A percentile compares a stretch with the other conserved stretches of the same genome.
Conservation (phyloP, 2,113 vertebrate genomes). For the Mesoclemmys tuberculata region DNA sequence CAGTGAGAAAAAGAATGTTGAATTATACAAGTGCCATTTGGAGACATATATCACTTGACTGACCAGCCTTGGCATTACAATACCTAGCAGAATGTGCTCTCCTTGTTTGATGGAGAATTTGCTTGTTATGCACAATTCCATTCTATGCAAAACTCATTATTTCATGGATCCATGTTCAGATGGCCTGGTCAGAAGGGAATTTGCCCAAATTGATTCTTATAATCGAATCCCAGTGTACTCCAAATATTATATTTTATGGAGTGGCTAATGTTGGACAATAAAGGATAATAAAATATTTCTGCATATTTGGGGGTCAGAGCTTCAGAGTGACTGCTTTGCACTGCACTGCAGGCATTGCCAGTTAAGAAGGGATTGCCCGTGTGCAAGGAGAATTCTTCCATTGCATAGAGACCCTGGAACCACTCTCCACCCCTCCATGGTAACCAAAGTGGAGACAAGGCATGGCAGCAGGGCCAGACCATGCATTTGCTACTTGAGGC, state of each 20-base stretch:
- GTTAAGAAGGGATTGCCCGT: neutral
- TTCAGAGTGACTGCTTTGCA: neutral
- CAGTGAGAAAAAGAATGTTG: neutral
- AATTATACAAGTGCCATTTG: neutral
- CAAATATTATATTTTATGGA: neutral
- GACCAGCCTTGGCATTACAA: neutral
- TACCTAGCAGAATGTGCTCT: neutral
- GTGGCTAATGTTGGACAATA: neutral
- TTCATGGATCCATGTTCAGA: neutral
- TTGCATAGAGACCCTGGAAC: neutral
- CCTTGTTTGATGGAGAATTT: neutral
- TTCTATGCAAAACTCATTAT: neutral
- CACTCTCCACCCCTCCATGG: neutral
- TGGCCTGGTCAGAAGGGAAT: neutral
- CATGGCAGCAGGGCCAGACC: neutral
- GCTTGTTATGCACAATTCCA: neutral
- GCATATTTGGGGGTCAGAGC: conserved; percentile 58
- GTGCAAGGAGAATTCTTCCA: rapidly evolving
- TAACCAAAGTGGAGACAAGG: neutral
- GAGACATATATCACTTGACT: neutral
- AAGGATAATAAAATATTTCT: conserved; percentile 74
- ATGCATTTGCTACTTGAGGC: neutral
- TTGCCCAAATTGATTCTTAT: conserved; percentile 59
- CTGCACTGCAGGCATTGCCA: neutral
- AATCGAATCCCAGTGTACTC: conserved; percentile 13